These are phyloP conservation scores for Coracopsis vasa DNA, from an alignment of 2,113 vertebrate genomes.

Conservation along the genomic window DNA sequence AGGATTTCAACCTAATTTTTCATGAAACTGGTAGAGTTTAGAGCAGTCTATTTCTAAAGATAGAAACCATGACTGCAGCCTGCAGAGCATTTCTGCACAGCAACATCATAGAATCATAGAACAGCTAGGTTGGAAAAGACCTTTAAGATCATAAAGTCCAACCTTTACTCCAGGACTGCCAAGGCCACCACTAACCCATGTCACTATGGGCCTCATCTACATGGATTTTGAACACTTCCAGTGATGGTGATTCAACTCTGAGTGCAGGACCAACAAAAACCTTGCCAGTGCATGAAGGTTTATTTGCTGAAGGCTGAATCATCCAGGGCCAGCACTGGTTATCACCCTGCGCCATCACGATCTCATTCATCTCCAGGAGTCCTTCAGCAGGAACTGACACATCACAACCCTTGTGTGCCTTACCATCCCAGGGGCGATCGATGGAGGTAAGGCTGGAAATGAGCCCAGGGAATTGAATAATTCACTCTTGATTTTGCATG, in stretches of 20 bases:
- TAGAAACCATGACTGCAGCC: neutral
- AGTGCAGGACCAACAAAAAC: accelerated
- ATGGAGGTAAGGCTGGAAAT: neutral
- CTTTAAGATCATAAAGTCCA: neutral
- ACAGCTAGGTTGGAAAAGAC: neutral
- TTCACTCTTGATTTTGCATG: neutral
- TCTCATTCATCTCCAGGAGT: neutral
- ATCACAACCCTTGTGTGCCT: neutral
- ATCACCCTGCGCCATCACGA: neutral
- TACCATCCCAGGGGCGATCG: accelerated
- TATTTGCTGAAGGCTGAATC: neutral
- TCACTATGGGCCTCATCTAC: neutral
- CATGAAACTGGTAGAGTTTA: neutral
- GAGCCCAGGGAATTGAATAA: neutral
- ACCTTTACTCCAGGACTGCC: neutral
- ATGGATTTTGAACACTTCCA: neutral
- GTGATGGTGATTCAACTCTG: neutral
- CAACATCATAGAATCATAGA: neutral
- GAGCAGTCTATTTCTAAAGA: neutral
- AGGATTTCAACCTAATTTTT: neutral
- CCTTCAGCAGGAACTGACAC: neutral
- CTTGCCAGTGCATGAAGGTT: accelerated
- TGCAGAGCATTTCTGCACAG: neutral
- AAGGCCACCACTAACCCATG: neutral
- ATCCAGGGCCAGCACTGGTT: accelerated